Percentiles rank a stretch among this genome's conserved stretches.
Evolutionary conservation across 2,113 vertebrate species (phyloP).

Genomic region (Australoheros scitulus): DNA sequence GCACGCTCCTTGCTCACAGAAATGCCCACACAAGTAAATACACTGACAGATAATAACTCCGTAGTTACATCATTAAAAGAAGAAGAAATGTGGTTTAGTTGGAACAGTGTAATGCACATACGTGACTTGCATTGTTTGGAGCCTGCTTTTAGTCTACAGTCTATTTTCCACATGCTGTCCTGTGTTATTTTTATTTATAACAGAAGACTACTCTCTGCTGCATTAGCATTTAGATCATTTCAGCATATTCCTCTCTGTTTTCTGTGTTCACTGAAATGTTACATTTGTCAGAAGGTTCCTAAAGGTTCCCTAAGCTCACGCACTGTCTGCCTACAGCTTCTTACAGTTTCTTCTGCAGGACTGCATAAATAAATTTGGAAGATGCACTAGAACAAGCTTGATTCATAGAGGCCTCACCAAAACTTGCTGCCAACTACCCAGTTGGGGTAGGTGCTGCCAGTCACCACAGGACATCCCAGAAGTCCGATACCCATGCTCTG

Average conservation of each 20-base stretch:
- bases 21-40: conserved; percentile 25
- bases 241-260: not conserved
- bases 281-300: not conserved
- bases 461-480: not conserved
- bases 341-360: not conserved
- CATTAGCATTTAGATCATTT: conserved; percentile 49
- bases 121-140: not conserved
- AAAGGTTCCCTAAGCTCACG: not conserved
- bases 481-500: not conserved
- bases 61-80: not conserved
- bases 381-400: not conserved
- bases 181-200: not conserved
- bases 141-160: not conserved
- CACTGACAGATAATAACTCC: not conserved
- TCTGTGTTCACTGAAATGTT: not conserved
- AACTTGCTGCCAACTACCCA: not conserved
- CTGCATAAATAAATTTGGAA: not conserved
- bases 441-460: not conserved
- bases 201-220: not conserved
- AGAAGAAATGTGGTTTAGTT: not conserved
- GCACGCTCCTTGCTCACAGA: not conserved
- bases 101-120: not conserved
- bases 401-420: not conserved
- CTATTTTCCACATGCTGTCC: not conserved
- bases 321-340: not conserved